Evolutionary conservation across 2,888 invertebrate genomes (phyloP).

Genomic region (Ophonus ardosiacus): DNA sequence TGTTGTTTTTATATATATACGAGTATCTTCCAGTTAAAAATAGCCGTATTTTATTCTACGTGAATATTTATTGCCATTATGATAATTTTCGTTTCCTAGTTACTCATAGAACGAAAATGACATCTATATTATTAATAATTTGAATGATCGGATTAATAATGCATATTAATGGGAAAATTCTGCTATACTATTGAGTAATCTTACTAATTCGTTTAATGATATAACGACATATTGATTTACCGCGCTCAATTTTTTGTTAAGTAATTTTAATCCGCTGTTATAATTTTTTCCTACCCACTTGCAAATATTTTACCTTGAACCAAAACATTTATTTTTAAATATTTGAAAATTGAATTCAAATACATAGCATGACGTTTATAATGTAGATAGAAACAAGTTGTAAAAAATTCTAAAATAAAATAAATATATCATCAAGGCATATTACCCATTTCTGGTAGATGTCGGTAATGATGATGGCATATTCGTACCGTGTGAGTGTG

Average conservation of each 20-base stretch:
- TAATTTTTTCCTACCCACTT: conserved; percentile 10
- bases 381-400: background rate
- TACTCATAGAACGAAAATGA: background rate
- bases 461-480: too few relatives aligned
- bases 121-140: background rate
- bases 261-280: background rate
- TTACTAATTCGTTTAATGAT: background rate
- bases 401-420: background rate
- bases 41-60: background rate
- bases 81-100: background rate
- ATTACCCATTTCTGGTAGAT: too few relatives aligned
- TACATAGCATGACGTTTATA: background rate
- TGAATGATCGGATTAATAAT: conserved; percentile 13
- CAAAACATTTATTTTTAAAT: conserved; percentile 19
- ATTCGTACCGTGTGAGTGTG: too few relatives aligned
- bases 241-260: conserved; percentile 20
- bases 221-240: conserved; percentile 27
- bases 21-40: background rate
- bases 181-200: conserved; percentile 13
- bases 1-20: too few relatives aligned
- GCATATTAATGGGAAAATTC: conserved; percentile 17
- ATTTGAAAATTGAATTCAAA: background rate
- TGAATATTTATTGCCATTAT: background rate
- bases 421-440: too few relatives aligned
- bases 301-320: conserved; percentile 11